phyloP scores from a whole-genome alignment of 1,140 invertebrate species.

The Camponotus floridanus region DNA sequence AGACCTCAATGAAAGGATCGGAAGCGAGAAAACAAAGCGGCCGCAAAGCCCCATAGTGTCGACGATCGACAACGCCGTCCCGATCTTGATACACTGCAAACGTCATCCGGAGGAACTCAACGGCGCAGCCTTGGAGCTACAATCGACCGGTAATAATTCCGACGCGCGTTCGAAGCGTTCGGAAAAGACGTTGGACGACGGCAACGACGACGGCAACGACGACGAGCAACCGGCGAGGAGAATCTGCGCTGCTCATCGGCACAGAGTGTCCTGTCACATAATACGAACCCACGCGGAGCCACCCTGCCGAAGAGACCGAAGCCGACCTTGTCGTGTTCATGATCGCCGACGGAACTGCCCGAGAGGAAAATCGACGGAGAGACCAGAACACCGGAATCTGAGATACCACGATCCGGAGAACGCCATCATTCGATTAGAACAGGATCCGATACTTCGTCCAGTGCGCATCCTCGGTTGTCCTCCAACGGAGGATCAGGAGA shows the following conservation, averaged over 20 bases:
- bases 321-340: constrained; percentile 71
- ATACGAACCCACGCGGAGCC: constrained; percentile 58
- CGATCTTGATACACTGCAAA: constrained; percentile 61
- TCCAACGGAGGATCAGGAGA: constrained; percentile 60
- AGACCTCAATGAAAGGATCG: constrained; percentile 43
- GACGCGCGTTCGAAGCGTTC: constrained; percentile 67
- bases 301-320: constrained; percentile 49
- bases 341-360: constrained; percentile 63
- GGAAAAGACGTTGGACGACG: constrained; percentile 45
- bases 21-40: constrained; percentile 19
- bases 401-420: constrained; percentile 67
- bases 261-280: constrained; percentile 44
- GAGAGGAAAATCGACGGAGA: constrained; percentile 63
- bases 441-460: constrained; percentile 70
- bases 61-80: constrained; percentile 40
- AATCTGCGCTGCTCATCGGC: constrained; percentile 60
- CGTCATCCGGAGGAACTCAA: constrained; percentile 31
- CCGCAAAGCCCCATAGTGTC: constrained; percentile 31
- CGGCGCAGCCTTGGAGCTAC: constrained; percentile 69
- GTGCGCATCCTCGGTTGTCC: constrained; percentile 71
- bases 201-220: constrained; percentile 24
- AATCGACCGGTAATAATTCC: constrained; percentile 31
- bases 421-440: constrained; percentile 65
- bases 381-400: constrained; percentile 60
- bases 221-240: constrained; percentile 12